These are phyloP conservation scores for Potamarius usumacintae DNA, from an alignment of 2,113 vertebrate genomes.

Conservation along the genomic window DNA sequence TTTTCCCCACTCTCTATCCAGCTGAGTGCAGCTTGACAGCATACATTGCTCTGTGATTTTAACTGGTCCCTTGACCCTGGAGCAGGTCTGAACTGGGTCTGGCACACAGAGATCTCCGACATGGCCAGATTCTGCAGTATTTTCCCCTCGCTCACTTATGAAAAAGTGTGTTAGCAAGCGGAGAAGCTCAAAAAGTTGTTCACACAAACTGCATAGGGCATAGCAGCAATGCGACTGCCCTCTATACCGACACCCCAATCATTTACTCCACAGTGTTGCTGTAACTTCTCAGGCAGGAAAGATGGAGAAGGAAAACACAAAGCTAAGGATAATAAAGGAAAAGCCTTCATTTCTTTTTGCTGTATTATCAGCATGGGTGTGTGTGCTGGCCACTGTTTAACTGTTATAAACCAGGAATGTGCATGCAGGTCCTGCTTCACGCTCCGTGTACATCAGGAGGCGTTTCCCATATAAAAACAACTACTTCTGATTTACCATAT, in stretches of 20 bases:
- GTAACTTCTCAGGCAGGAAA: conserved; percentile 12
- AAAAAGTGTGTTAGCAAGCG: conserved; percentile 44
- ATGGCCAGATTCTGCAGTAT: conserved; percentile 57
- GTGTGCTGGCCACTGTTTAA: conserved; percentile 54
- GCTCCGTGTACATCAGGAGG: conserved; percentile 30
- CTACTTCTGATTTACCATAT: conserved; percentile 33
- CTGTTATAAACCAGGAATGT: conserved; percentile 59
- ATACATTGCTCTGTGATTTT: conserved; percentile 54
- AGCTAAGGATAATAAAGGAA: conserved; percentile 62
- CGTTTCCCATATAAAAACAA: conserved; percentile 47
- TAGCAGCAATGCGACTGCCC: neutral
- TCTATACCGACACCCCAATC: neutral
- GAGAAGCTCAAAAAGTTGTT: neutral
- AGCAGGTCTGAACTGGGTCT: conserved; percentile 44
- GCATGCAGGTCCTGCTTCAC: conserved; percentile 32
- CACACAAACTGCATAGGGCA: neutral
- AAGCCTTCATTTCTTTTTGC: conserved; percentile 50
- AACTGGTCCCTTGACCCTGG: conserved; percentile 45
- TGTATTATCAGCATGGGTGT: conserved; percentile 6
- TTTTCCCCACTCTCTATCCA: conserved; percentile 19
- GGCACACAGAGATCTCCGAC: conserved; percentile 33
- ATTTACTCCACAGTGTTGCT: neutral
- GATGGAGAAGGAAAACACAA: conserved; percentile 66
- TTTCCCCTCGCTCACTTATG: conserved; percentile 61
- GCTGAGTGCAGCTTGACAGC: conserved; percentile 50